Percentiles rank a stretch among this genome's conserved stretches.
These are phyloP conservation scores for Mesoclemmys tuberculata DNA, from an alignment of 2,113 vertebrate genomes.

Conservation along the genomic window DNA sequence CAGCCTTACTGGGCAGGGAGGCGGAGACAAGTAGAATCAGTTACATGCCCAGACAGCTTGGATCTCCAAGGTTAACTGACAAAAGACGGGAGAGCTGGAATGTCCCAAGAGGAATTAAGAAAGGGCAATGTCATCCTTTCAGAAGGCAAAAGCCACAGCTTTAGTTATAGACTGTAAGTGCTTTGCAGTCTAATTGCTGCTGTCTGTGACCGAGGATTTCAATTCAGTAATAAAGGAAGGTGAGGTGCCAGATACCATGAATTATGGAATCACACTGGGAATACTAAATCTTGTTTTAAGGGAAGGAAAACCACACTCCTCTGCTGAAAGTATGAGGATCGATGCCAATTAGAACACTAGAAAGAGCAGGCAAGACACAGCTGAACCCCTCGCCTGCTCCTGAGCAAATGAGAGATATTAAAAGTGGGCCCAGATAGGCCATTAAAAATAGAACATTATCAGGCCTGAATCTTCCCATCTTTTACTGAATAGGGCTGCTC, in stretches of 20 bases:
- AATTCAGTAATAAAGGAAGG: not conserved
- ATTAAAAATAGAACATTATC: not conserved
- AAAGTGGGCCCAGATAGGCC: not conserved
- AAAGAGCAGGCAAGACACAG: not conserved
- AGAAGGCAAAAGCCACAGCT: not conserved
- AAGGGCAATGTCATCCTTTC: not conserved
- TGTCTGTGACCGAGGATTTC: not conserved
- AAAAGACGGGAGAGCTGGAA: slow-evolving; percentile 25
- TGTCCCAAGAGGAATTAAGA: slow-evolving; percentile 33
- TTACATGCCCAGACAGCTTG: slow-evolving; percentile 21
- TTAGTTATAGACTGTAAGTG: not conserved
- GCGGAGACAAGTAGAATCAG: not conserved
- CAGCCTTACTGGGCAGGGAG: not conserved
- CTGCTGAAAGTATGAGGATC: not conserved
- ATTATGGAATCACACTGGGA: not conserved
- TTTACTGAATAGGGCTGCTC: not conserved
- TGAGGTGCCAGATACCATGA: slow-evolving; percentile 37
- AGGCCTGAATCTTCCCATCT: not conserved
- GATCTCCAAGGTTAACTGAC: slow-evolving; percentile 43
- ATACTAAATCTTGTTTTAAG: not conserved
- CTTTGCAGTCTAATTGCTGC: slow-evolving; percentile 42
- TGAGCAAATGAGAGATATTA: not conserved
- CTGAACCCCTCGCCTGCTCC: not conserved
- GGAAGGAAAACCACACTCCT: not conserved
- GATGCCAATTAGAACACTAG: not conserved